Evolutionary conservation across 1,140 invertebrate species (phyloP), one percentile per base, ranked within the genome.

Genomic region (Musca vetustissima): DNA sequence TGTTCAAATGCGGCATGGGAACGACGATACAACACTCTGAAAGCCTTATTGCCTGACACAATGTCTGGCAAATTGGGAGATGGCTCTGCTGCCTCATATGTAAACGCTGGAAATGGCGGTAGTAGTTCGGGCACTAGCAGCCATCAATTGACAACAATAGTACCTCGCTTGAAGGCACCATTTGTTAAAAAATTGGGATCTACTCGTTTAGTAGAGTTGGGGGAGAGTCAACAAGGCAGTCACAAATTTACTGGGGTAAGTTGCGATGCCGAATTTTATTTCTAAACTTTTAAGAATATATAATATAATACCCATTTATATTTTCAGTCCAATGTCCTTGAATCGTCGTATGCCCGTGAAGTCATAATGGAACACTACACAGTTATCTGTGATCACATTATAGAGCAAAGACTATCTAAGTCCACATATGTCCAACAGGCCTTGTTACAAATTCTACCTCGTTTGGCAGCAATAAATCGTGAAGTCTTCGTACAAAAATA

Each of bases 1-100:
- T 97, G 95, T 77, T 93, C 94, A 55, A 97, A 98, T 85, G 88
- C 92, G 2, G 87, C 90, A 55, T 97, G 95, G 90, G 97, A 96
- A 79, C 86, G 87, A 21, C 89, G 90, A 70, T 93, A 95, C 72
- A 89, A 90, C 65, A 84, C 87, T n/a, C 79, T 96, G 76, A 92
- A 79, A 68, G 72, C 71, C 1, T 65, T 83, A 0, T 75, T 82
- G n/a, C 79, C 81, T 6, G 70, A 82, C 80, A 55, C 72, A 81
- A 24, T 86, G 79, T 69, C 84, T 75, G 70, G 84, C 79, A 74
- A 75, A 49, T 71, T 73, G 47, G 73, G 79, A 8, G 80, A 82
- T 47, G 68, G 71, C 4, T 66, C 59, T 52, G 7, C 28, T 0
- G 17, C 19, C 1, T 19, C 28, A 8, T 61, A 68, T 57, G 52